Evolutionary conservation across 2,888 invertebrate genomes (phyloP).

Genomic region (Diaphora mendica): DNA sequence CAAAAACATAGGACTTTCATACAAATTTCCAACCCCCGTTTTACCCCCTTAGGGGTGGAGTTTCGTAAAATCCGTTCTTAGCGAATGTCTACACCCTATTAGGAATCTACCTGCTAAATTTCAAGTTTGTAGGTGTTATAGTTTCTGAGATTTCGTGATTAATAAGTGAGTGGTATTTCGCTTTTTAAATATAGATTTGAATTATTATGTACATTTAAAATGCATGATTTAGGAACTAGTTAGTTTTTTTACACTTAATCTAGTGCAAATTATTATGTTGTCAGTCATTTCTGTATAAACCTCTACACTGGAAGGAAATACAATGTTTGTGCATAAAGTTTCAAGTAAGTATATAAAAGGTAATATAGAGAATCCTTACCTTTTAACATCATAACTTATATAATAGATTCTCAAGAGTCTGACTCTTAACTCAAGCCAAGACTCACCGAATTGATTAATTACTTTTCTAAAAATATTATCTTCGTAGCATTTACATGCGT

Average conservation of each 20-base stretch:
- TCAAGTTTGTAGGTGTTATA: too few species aligned
- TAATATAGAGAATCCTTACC: background rate
- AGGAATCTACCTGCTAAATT: too few species aligned
- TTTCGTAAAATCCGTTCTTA: too few species aligned
- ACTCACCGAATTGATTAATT: background rate
- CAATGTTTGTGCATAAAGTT: background rate
- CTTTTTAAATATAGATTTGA: too few species aligned
- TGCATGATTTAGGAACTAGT: background rate
- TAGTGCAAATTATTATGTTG: background rate
- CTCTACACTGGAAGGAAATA: background rate
- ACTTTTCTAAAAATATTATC: background rate
- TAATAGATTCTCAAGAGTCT: too few species aligned
- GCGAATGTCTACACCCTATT: too few species aligned
- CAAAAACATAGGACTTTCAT: too few species aligned
- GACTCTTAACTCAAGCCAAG: too few species aligned
- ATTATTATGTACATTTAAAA: background rate
- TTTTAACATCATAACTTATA: background rate
- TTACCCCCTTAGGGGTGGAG: too few species aligned
- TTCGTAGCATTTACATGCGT: background rate
- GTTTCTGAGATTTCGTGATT: too few species aligned
- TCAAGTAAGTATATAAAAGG: background rate
- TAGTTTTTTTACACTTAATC: background rate
- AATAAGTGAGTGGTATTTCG: too few species aligned
- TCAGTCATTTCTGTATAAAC: background rate
- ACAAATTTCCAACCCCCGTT: too few species aligned